Evolutionary conservation across 37 sponge, comb jelly and placozoan species (phyloP), one percentile per base, ranked within the genome.

Genomic region (Hormiphora californensis): DNA sequence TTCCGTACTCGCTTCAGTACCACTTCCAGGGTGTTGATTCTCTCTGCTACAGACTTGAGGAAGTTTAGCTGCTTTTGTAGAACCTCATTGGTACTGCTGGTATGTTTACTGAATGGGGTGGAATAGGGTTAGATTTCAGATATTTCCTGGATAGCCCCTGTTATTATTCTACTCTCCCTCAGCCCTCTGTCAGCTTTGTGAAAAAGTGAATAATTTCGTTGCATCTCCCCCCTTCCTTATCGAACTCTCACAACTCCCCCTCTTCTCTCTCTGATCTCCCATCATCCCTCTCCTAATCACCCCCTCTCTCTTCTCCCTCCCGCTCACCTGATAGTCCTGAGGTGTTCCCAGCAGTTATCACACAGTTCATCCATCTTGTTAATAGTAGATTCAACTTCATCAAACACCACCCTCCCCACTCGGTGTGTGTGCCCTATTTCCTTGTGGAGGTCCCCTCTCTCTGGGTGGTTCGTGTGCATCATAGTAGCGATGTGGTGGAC

Each of bases 401-500:
- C 81, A 41, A 40, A 73, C 36, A 28, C 40, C 0, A 73, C 38
- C n/a, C 81, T 33, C 3, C 81, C 41, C 4, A 73, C 43, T 4
- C 81, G 35, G 23, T 73, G 81, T 12, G 81, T 73, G 81, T 73
- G 81, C 38, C 35, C 35, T 73, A 73, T 73, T 30, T 73, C 81
- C 81, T 33, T 55, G 87, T 93, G 92, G 22, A 95, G 90, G 88
- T 95, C 94, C 0, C 89, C 87, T 15, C 91, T 49, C 17, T 93
- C 87, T 0, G 93, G 92, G 68, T 88, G 93, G 55, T 89, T 86
- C 46, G 92, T 89, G 54, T 92, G 87, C 73, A 93, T 90, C 85
- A 95, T 90, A n/a, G 87, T 89, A 38, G 92, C 92, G 49, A 95
- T 62, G 88, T 95, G 96, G 40, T 88, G 68, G 67, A 95, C 63